phyloP scores from a whole-genome alignment of 2,888 invertebrate species.

The Stenurella melanura region DNA sequence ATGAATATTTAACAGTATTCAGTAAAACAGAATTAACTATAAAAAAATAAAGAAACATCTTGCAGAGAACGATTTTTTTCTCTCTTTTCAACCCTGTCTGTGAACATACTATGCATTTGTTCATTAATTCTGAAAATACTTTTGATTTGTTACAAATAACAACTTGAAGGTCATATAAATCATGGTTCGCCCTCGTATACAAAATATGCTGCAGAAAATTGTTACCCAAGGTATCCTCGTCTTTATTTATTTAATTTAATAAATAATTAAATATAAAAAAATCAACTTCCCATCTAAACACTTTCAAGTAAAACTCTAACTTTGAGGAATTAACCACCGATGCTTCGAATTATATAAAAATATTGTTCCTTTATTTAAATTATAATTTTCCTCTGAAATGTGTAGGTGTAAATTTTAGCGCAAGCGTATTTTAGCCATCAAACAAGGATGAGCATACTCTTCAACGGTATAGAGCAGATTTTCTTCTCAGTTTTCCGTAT shows the following conservation, averaged over 20 bases:
- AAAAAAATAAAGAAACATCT: too few species aligned
- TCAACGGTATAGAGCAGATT: conserved; percentile 28
- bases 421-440: conserved; percentile 39
- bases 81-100: too few species aligned
- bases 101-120: too few species aligned
- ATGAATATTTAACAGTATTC: too few species aligned
- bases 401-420: conserved; percentile 50
- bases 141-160: too few species aligned
- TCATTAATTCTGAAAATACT: too few species aligned
- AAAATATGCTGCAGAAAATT: not conserved
- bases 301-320: not conserved
- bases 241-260: not conserved
- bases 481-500: conserved; percentile 46
- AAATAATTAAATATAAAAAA: not conserved
- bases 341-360: conserved; percentile 31
- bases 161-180: not conserved
- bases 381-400: conserved; percentile 37
- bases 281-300: not conserved
- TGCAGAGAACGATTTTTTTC: too few species aligned
- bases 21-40: too few species aligned
- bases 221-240: not conserved
- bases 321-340: conserved; percentile 2
- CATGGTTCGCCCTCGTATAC: not conserved
- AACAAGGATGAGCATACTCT: conserved; percentile 40
- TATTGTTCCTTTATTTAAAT: conserved; percentile 35